Evolutionary conservation across 2,113 vertebrate species (phyloP).

Genomic region (Zosterops pallidus): DNA sequence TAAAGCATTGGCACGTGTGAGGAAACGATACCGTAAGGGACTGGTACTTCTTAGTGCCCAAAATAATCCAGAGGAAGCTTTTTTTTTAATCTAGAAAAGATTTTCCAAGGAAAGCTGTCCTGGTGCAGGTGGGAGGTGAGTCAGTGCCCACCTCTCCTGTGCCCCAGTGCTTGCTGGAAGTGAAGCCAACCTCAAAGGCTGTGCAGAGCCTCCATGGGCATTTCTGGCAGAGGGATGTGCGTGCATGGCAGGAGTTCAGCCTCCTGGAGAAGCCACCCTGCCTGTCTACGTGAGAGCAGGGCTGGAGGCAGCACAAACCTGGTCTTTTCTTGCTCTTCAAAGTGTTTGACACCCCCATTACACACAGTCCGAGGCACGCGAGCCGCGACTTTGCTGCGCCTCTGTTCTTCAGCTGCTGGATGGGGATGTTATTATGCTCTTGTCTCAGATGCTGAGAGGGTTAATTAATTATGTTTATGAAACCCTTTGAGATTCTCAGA

Average conservation of each 20-base stretch:
- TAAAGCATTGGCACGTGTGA: fast-evolving
- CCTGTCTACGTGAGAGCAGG: not conserved
- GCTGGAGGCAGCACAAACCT: not conserved
- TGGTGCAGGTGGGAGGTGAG: not conserved
- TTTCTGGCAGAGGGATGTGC: not conserved
- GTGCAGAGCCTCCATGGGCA: not conserved
- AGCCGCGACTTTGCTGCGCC: not conserved
- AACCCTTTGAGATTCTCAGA: slow-evolving; percentile 55
- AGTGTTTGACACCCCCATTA: not conserved
- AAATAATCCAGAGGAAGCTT: not conserved
- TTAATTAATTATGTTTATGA: slow-evolving; percentile 64
- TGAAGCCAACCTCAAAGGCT: not conserved
- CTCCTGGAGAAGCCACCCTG: not conserved
- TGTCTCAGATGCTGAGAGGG: slow-evolving; percentile 28
- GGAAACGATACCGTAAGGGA: not conserved
- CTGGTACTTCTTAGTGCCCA: not conserved
- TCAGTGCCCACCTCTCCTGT: not conserved
- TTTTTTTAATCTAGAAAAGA: not conserved
- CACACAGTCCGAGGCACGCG: not conserved
- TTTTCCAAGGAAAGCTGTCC: not conserved
- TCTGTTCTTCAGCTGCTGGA: slow-evolving; percentile 14
- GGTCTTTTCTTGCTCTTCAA: not conserved
- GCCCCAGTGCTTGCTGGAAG: not conserved
- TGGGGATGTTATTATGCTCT: not conserved
- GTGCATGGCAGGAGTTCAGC: not conserved